Evolutionary conservation across 2,113 vertebrate genomes (phyloP), one percentile per base, ranked within the genome.

Genomic region (Callaeas wilsoni): DNA sequence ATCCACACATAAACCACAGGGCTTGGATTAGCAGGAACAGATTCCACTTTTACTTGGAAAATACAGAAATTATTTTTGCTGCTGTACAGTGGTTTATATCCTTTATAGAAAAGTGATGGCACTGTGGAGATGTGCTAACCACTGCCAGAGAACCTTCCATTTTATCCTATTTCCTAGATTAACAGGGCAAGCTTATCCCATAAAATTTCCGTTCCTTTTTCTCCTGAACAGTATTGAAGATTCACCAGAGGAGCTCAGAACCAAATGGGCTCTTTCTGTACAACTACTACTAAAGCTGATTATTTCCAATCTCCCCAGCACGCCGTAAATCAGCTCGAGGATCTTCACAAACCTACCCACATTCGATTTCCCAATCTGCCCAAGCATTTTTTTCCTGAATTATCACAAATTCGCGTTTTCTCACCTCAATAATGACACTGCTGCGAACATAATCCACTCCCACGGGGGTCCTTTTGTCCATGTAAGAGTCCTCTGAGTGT

Each of bases 341-440:
- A 47, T n/a, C 53, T 56, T 71, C 25, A 49, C 7, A 41, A 69
- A 75, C 8, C 25, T 12, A 2, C 9, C 76, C 21, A 27, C 0
- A 0, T 68, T 56, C 59, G 18, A 63, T 64, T n/a, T 3, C 20
- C n/a, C 5, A 2, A 44, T 18, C 56, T 42, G 29, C 37, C 47
- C 44, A 53, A 39, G 44, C 22, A 16, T 2, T 35, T 57, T 42
- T 46, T 35, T 11, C 2, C 37, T 30, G 25, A 60, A 32, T 59
- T 35, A 22, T 16, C 44, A 33, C 4, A 26, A 55, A 81, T 30
- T 16, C 1, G 0, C 29, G 1, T 39, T 70, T 77, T 68, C 96
- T 97, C 94, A 99, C 99, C 98, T 99, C 98, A 47, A 99, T 98
- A 49, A 98, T 60, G 75, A 99, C 98, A 39, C 98, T 98, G 89